These are phyloP conservation scores for Camelus dromedarius DNA, from an alignment of 2,113 vertebrate species.

Conservation along the genomic window DNA sequence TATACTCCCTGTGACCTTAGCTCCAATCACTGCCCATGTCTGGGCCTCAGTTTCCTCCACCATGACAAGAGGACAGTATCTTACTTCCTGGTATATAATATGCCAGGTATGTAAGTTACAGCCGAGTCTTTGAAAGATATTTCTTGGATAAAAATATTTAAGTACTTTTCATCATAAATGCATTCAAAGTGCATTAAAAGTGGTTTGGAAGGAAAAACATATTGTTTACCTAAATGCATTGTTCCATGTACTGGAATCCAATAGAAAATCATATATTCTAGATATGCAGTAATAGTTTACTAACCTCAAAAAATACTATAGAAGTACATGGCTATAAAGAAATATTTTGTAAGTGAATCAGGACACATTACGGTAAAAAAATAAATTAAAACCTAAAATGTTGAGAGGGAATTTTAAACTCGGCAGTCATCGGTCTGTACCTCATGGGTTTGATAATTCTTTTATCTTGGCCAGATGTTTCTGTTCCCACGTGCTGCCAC, in stretches of 20 bases:
- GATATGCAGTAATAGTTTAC: background rate
- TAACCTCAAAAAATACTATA: background rate
- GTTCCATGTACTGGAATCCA: background rate
- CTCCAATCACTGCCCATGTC: background rate
- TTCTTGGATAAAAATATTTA: background rate
- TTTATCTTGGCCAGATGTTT: background rate
- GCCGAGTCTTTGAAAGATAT: background rate
- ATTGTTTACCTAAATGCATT: background rate
- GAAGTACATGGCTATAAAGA: background rate
- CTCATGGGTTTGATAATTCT: background rate
- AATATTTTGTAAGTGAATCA: background rate
- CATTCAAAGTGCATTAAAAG: background rate
- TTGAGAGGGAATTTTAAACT: background rate
- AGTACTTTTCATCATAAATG: conserved; percentile 39
- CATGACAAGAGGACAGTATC: background rate
- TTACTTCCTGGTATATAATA: background rate
- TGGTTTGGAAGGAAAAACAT: background rate
- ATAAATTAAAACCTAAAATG: background rate
- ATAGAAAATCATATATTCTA: background rate
- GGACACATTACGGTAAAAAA: background rate
- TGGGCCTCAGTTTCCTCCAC: background rate
- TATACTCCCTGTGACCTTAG: background rate
- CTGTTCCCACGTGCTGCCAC: conserved; percentile 14
- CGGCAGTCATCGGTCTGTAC: background rate
- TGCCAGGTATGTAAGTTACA: background rate